A percentile compares a stretch with the other conserved stretches of the same genome.
phyloP scores from a whole-genome alignment of 2,888 invertebrate genomes.

The Leistus spinibarbis region DNA sequence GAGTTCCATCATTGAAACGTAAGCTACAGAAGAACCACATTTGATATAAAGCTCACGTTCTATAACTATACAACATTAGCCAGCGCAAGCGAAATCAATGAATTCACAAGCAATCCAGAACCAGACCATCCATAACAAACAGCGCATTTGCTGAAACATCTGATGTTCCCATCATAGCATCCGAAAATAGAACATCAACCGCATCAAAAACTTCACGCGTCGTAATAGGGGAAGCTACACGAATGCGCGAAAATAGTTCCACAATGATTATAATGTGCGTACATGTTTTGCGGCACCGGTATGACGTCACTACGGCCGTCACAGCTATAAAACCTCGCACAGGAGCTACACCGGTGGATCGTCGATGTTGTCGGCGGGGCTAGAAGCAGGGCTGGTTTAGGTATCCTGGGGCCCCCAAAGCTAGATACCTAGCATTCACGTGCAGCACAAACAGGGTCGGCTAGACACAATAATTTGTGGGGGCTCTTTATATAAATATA shows the following conservation, averaged over 20 bases:
- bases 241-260: not conserved
- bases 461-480: too few species aligned
- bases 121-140: not conserved
- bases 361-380: not conserved
- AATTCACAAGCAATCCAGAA: not conserved
- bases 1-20: too few species aligned
- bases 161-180: too few species aligned
- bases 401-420: too few species aligned
- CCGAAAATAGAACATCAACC: not conserved
- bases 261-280: not conserved
- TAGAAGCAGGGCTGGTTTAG: not conserved
- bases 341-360: not conserved
- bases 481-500: too few species aligned
- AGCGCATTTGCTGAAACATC: not conserved
- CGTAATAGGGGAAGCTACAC: not conserved
- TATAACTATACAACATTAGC: too few species aligned
- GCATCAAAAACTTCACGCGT: not conserved
- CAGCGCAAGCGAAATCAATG: not conserved
- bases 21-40: too few species aligned
- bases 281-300: constrained; percentile 19
- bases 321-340: constrained; percentile 10
- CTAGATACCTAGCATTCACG: too few species aligned
- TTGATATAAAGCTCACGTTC: not conserved
- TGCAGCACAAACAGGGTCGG: too few species aligned
- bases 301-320: constrained; percentile 32